These are phyloP conservation scores for Monopterus albus DNA, from an alignment of 2,113 vertebrate species.

Conservation along the genomic window DNA sequence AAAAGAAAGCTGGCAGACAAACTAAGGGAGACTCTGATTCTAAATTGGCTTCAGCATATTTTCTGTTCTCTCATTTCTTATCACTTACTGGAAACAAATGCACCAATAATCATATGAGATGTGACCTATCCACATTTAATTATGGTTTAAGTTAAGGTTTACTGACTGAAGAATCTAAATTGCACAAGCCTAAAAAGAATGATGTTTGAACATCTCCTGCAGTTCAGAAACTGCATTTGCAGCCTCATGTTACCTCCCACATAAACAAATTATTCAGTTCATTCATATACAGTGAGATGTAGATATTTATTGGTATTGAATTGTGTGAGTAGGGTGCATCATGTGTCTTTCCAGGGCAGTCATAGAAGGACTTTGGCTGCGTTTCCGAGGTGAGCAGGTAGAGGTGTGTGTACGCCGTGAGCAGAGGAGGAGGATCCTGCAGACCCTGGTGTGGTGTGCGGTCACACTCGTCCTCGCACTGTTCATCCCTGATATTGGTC, in stretches of 20 bases:
- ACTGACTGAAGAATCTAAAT: too few relatives aligned
- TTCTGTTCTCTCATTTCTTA: too few relatives aligned
- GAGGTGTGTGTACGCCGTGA: slow-evolving; percentile 92
- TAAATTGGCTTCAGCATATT: too few relatives aligned
- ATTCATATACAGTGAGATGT: background rate
- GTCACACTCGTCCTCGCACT: slow-evolving; percentile 92
- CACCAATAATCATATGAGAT: too few relatives aligned
- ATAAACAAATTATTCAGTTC: background rate
- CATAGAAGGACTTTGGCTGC: slow-evolving; percentile 95
- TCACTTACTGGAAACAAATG: too few relatives aligned
- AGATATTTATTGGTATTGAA: too few relatives aligned
- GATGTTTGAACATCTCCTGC: background rate
- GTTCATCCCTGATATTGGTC: slow-evolving; percentile 96
- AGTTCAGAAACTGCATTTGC: background rate
- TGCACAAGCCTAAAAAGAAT: too few relatives aligned
- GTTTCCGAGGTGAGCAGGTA: slow-evolving; percentile 87
- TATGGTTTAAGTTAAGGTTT: too few relatives aligned
- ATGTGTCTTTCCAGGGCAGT: slow-evolving; percentile 85
- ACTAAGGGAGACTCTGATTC: too few relatives aligned
- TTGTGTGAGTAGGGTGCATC: too few relatives aligned
- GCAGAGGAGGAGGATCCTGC: slow-evolving; percentile 86
- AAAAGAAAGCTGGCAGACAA: too few relatives aligned
- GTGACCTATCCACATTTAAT: too few relatives aligned
- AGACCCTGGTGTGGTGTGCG: slow-evolving; percentile 92
- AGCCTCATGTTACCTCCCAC: background rate